phyloP scores from a whole-genome alignment of 2,888 invertebrate species.

The Andrena fulva region DNA sequence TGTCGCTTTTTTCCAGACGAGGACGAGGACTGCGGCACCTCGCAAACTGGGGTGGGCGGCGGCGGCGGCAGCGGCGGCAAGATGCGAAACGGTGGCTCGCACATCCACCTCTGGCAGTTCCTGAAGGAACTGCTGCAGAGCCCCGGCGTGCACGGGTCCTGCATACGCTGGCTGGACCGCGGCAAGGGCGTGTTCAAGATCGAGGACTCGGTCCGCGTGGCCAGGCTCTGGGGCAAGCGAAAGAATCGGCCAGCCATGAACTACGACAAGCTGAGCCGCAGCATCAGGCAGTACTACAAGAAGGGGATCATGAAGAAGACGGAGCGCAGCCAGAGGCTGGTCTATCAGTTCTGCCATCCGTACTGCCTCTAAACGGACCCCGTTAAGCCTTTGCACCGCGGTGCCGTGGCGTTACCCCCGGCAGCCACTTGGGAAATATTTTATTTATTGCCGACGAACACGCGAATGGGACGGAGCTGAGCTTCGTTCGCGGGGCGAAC shows the following conservation, averaged over 20 bases:
- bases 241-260: conserved; percentile 99
- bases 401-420: conserved; percentile 20
- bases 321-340: conserved; percentile 98
- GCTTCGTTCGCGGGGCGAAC: conserved; percentile 12
- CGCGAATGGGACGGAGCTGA: conserved; percentile 9
- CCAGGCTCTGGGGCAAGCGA: conserved; percentile 98
- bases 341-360: conserved; percentile 99
- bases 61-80: conserved; percentile 63
- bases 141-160: conserved; percentile 95
- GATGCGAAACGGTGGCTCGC: conserved; percentile 87
- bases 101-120: conserved; percentile 99
- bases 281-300: conserved; percentile 99
- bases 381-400: conserved; percentile 39
- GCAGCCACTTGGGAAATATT: conserved; percentile 10
- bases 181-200: conserved; percentile 99
- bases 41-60: conserved; percentile 63
- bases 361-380: conserved; percentile 90
- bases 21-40: conserved; percentile 85
- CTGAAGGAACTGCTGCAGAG: conserved; percentile 96
- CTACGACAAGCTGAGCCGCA: conserved; percentile 99
- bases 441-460: conserved; percentile 43
- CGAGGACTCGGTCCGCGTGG: conserved; percentile 98
- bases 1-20: conserved; percentile 85
- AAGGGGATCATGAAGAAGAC: conserved; percentile 99
- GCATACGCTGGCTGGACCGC: conserved; percentile 99